Evolutionary conservation across 2,797 vertebrate species (phyloP).

Genomic region (Muscicapa striata): DNA sequence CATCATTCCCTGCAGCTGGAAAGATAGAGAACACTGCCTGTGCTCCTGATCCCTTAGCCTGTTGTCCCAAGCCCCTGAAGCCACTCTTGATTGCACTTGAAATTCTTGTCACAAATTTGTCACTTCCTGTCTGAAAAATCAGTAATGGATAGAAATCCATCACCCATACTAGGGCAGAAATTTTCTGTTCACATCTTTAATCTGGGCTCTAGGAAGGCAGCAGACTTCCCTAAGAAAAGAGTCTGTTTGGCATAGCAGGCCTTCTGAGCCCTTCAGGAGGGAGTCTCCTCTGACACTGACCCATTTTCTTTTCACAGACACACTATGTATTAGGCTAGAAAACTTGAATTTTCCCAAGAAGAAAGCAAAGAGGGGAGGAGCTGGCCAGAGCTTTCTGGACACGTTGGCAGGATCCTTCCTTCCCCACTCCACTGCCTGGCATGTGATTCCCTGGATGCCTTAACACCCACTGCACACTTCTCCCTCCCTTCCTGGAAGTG

Average conservation of each 20-base stretch:
- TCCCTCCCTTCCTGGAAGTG: not conserved
- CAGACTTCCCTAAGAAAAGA: not conserved
- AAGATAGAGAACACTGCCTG: not conserved
- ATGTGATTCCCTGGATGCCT: not conserved
- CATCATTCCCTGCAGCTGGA: not conserved
- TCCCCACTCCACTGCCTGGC: not conserved
- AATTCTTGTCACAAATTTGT: not conserved
- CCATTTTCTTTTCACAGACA: not conserved
- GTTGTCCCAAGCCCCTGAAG: not conserved
- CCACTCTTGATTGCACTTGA: rapidly evolving
- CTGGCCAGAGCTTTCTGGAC: not conserved
- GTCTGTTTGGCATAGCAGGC: not conserved
- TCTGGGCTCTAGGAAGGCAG: not conserved
- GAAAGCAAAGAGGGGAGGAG: not conserved
- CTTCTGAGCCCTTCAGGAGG: not conserved
- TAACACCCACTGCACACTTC: rapidly evolving
- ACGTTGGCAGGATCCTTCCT: not conserved
- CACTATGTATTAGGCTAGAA: not conserved
- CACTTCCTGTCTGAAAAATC: not conserved
- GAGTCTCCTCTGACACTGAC: not conserved
- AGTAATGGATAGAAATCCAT: not conserved
- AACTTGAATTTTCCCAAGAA: not conserved
- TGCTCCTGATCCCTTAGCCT: not conserved
- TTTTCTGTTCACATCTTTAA: not conserved
- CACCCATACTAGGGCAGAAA: not conserved